Evolutionary conservation across 1,140 invertebrate species (phyloP), one percentile per base, ranked within the genome.

Genomic region (Bombus waltoni): DNA sequence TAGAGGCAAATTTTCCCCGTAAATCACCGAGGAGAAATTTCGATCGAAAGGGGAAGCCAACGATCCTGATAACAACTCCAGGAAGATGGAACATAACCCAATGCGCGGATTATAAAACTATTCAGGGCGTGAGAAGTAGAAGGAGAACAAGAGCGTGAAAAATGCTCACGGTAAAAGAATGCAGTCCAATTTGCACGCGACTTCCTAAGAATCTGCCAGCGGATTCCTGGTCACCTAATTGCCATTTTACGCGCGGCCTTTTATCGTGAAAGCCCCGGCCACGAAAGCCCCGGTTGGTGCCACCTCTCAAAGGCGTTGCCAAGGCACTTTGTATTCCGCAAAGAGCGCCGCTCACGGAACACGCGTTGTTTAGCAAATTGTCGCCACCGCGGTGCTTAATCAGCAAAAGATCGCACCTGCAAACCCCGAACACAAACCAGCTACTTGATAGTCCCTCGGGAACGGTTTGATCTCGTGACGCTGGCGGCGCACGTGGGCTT

Each of bases 291-390:
- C 47, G 59, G 53, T 74, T 57, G 84, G 42, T 82, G 44, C 70
- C 42, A 47, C 66, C 78, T 74, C 84, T 85, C 84, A 75, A 81
- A 81, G 84, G 79, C 84, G 79, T 85, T 85, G 84, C 79, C 84
- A 81, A 75, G 70, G 40, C 80, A 74, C 79, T 86, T 86, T 83
- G 81, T 86, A 86, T 86, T 83, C 85, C 85, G 66, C 85, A 57
- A 76, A 70, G 70, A 40, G 53, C 80, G 35, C 78, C 35, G 42
- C 57, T 53, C 65, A 53, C 53, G 65, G 85, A 47, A 86, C 85
- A 81, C 85, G 85, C 81, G 79, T 86, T 83, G 85, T 83, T 86
- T 86, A 76, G 81, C 80, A 85, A 87, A 84, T 87, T 76, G 57
- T 86, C 81, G 72, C 66, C 59, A 44, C 68, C 72, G 32, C 53